phyloP scores from a whole-genome alignment of 2,797 vertebrate genomes.

The Prionace glauca region DNA sequence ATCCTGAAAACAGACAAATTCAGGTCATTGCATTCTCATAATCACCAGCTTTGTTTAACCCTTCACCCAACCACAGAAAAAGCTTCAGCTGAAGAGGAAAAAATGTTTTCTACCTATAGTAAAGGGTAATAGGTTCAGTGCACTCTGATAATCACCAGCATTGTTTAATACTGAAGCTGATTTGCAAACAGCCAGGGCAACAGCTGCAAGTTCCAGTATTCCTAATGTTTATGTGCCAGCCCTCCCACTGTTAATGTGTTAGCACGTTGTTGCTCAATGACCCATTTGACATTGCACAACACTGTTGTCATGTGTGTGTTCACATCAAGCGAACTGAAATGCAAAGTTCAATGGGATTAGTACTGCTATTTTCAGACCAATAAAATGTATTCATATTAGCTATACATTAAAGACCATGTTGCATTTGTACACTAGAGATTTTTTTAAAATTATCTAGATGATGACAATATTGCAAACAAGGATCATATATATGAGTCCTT shows the following conservation, averaged over 20 bases:
- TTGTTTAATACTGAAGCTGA: constrained; percentile 19
- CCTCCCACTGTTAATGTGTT: constrained; percentile 11
- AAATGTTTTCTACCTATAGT: not conserved
- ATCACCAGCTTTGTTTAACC: constrained; percentile 27
- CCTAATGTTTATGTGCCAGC: not conserved
- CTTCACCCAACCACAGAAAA: not conserved
- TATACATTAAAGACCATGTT: not conserved
- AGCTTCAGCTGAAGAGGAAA: not conserved
- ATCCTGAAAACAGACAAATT: constrained; percentile 18
- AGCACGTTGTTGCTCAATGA: not conserved
- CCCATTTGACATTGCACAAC: constrained; percentile 15
- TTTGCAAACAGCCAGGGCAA: not conserved
- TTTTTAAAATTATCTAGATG: not conserved
- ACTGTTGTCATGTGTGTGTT: constrained; percentile 19
- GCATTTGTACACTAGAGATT: not conserved
- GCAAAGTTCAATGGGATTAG: constrained; percentile 10
- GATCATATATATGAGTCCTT: not conserved
- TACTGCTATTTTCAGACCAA: not conserved
- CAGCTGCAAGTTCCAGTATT: constrained; percentile 26
- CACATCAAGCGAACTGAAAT: constrained; percentile 23
- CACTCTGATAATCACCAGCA: constrained; percentile 20
- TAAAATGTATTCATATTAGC: not conserved
- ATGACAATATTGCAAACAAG: constrained; percentile 19
- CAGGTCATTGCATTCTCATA: constrained; percentile 33
- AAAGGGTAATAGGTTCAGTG: constrained; percentile 31